Evolutionary conservation across 2,797 vertebrate genomes (phyloP).

Genomic region (Okamejei kenojei): DNA sequence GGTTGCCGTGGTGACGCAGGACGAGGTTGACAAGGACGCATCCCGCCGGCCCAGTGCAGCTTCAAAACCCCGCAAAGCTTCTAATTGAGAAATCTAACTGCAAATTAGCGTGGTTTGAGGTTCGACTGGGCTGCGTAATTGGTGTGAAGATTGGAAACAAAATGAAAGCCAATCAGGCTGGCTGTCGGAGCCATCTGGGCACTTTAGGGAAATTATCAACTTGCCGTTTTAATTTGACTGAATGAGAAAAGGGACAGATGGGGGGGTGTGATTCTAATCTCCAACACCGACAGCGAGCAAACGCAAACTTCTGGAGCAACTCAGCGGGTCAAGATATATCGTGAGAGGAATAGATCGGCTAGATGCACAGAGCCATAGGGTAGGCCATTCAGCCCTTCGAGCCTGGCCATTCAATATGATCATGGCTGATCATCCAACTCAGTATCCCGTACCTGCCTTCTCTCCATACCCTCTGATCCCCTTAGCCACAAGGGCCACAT

Average conservation of each 20-base stretch:
- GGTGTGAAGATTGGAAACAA: background rate
- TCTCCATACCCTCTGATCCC: too few species aligned
- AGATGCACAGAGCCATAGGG: too few species aligned
- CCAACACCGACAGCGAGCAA: too few species aligned
- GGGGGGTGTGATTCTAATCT: background rate
- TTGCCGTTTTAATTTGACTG: background rate
- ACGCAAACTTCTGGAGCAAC: too few species aligned
- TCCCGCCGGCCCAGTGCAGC: background rate
- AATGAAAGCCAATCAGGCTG: background rate
- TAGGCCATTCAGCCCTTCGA: too few species aligned
- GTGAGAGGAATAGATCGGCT: too few species aligned
- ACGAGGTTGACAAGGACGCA: background rate
- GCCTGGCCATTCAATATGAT: too few species aligned
- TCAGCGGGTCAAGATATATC: too few species aligned
- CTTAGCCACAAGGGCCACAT: too few species aligned
- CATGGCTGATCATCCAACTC: too few species aligned
- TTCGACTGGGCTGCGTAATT: background rate
- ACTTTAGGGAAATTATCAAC: background rate
- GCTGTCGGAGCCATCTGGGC: background rate
- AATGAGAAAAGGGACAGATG: background rate
- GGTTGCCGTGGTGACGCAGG: background rate
- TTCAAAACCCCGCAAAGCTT: background rate
- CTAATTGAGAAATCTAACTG: background rate
- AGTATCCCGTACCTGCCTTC: too few species aligned
- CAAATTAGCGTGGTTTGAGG: background rate